These are phyloP conservation scores for Plagiodera versicolora DNA, from an alignment of 2,888 invertebrate species.

Conservation along the genomic window DNA sequence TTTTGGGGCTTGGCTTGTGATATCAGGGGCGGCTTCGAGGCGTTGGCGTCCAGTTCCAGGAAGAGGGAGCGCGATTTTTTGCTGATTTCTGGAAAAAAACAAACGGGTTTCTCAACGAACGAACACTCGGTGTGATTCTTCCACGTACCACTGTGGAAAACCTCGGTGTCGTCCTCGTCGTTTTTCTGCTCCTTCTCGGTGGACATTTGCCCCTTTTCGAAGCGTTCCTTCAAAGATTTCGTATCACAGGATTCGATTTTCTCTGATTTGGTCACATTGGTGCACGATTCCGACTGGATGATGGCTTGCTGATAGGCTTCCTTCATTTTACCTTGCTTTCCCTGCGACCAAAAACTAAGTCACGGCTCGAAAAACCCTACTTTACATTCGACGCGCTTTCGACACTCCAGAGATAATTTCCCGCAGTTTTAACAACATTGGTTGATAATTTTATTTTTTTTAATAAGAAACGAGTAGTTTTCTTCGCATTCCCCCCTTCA, in stretches of 20 bases:
- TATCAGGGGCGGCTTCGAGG: constrained; percentile 64
- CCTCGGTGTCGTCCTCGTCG: constrained; percentile 66
- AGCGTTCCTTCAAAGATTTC: constrained; percentile 66
- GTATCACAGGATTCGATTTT: constrained; percentile 61
- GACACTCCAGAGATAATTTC: no score
- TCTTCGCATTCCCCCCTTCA: no score
- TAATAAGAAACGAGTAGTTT: no score
- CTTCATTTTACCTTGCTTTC: constrained; percentile 86
- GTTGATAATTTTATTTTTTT: no score
- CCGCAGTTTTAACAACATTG: no score
- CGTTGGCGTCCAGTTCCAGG: constrained; percentile 80
- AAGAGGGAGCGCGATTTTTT: constrained; percentile 86
- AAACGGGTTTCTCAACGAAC: background rate
- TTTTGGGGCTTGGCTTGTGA: constrained; percentile 62
- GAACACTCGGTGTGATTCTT: no score
- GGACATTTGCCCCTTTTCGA: constrained; percentile 75
- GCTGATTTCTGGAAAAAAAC: constrained; percentile 67
- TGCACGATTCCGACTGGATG: constrained; percentile 69
- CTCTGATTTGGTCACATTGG: constrained; percentile 56
- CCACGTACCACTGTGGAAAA: constrained; percentile 78
- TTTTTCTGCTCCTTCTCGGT: constrained; percentile 60
- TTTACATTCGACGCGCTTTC: no score
- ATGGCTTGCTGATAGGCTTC: constrained; percentile 92
- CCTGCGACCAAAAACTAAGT: constrained; percentile 66
- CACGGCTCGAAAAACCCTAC: background rate